These are phyloP conservation scores for Sebastes trivittatus DNA, from an alignment of 2,797 vertebrate species.

Conservation along the genomic window DNA sequence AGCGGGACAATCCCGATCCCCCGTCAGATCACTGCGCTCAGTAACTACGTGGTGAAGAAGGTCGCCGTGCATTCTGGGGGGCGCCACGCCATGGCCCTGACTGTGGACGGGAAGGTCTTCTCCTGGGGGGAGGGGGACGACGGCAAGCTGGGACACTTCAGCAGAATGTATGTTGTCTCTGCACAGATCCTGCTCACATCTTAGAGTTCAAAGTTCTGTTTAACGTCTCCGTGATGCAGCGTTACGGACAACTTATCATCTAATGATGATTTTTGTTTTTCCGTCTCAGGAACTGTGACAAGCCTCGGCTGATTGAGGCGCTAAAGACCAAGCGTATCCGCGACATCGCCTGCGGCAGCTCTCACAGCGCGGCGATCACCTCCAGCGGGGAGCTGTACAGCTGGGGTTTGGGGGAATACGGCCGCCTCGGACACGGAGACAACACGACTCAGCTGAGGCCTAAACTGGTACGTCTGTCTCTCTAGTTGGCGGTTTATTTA, in stretches of 20 bases:
- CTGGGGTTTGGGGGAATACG: slow-evolving; percentile 99
- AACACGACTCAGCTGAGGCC: slow-evolving; percentile 97
- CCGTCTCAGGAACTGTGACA: slow-evolving; percentile 94
- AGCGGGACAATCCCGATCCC: slow-evolving; percentile 97
- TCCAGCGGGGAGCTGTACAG: slow-evolving; percentile 97
- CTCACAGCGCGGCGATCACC: slow-evolving; percentile 97
- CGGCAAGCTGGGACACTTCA: slow-evolving; percentile 98
- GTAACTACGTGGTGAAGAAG: slow-evolving; percentile 98
- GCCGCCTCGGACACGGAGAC: slow-evolving; percentile 95
- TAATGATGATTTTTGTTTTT: neutral
- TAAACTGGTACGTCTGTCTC: slow-evolving; percentile 87
- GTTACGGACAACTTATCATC: neutral
- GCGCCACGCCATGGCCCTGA: slow-evolving; percentile 96
- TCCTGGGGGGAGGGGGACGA: slow-evolving; percentile 99
- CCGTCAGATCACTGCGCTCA: slow-evolving; percentile 94
- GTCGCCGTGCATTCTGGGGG: slow-evolving; percentile 98
- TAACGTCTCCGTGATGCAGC: neutral
- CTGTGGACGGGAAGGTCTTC: slow-evolving; percentile 97
- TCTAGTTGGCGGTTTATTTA: neutral
- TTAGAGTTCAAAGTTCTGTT: neutral
- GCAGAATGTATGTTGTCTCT: slow-evolving; percentile 89
- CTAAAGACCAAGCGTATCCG: slow-evolving; percentile 97
- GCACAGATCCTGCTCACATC: neutral
- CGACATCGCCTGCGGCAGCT: slow-evolving; percentile 97
- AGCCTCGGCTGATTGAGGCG: slow-evolving; percentile 95